phyloP scores from a whole-genome alignment of 2,113 vertebrate genomes.

The Microtus ochrogaster region DNA sequence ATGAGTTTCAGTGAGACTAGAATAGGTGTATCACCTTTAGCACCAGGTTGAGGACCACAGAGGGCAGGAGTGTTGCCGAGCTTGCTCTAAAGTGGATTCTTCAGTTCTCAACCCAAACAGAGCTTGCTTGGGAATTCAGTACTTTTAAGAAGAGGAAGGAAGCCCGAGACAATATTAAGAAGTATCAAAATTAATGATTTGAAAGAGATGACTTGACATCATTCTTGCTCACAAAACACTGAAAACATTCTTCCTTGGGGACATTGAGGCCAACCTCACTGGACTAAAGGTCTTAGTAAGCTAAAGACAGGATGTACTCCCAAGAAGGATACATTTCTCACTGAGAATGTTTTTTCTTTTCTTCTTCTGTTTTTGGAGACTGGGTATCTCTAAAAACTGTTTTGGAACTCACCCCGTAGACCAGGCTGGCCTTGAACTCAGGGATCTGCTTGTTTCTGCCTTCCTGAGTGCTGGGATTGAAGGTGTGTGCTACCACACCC shows the following conservation, averaged over 20 bases:
- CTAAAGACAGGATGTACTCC: constrained; percentile 15
- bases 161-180: constrained; percentile 57
- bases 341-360: not conserved
- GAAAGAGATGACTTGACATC: constrained; percentile 42
- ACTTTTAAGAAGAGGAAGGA: constrained; percentile 51
- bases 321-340: constrained; percentile 30
- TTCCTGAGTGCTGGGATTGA: not conserved
- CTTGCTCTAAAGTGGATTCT: not conserved
- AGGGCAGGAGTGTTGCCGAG: constrained; percentile 2
- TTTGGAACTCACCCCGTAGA: not conserved
- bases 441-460: not conserved
- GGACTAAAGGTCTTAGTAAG: constrained; percentile 26
- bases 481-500: not conserved
- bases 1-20: constrained; percentile 37
- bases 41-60: constrained; percentile 77
- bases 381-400: not conserved
- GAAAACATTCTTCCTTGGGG: constrained; percentile 48
- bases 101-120: not conserved
- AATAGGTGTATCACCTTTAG: constrained; percentile 77
- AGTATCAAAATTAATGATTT: constrained; percentile 61
- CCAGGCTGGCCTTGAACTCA: not conserved
- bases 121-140: not conserved
- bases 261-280: constrained; percentile 11
- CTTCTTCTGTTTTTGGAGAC: not conserved
- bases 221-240: constrained; percentile 53